These are phyloP conservation scores for Dexiosoma caninum DNA, from an alignment of 2,888 invertebrate genomes.

Conservation along the genomic window DNA sequence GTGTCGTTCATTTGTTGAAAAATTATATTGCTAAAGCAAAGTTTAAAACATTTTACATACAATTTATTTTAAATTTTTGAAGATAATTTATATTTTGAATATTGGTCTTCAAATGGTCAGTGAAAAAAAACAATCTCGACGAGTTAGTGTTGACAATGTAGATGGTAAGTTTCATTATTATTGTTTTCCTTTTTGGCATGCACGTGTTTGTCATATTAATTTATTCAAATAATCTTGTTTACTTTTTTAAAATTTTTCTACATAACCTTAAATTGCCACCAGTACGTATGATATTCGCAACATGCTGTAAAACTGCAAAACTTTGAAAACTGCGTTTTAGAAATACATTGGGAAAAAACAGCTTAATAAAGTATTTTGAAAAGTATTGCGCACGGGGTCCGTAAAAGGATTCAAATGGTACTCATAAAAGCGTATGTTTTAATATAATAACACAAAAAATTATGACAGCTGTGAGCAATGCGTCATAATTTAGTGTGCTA, in stretches of 20 bases:
- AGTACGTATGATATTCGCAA: neutral
- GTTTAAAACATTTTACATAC: neutral
- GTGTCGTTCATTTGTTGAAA: neutral
- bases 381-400: too few relatives aligned
- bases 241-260: neutral
- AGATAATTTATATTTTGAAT: neutral
- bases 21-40: neutral
- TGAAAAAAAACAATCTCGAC: neutral
- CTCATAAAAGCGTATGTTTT: too few relatives aligned
- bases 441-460: too few relatives aligned
- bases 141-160: constrained; percentile 16
- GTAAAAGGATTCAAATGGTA: too few relatives aligned
- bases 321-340: too few relatives aligned
- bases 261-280: constrained; percentile 3
- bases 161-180: constrained; percentile 36
- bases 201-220: constrained; percentile 23
- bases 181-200: constrained; percentile 2
- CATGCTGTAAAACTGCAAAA: neutral
- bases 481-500: too few relatives aligned
- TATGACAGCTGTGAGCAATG: too few relatives aligned
- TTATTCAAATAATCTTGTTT: neutral
- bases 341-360: too few relatives aligned
- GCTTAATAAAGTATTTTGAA: too few relatives aligned
- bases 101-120: constrained; percentile 35
- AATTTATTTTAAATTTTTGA: neutral